A percentile compares a stretch with the other conserved stretches of the same genome.
Conservation (phyloP, 1,140 invertebrate species). For the Archegozetes longisetosus region DNA sequence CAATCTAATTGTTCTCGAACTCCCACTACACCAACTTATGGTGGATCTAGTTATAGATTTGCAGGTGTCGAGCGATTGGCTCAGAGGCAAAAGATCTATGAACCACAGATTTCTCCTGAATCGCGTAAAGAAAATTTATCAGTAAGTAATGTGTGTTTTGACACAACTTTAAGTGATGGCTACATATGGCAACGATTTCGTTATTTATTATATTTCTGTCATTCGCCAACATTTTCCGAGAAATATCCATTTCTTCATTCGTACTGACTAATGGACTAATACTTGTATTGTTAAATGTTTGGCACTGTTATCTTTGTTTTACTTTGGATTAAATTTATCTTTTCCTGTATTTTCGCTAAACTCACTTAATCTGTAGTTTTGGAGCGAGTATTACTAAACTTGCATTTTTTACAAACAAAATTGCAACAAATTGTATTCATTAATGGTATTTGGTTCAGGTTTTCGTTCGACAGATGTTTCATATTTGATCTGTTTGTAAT, state of each 20-base stretch:
- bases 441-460: no score
- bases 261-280: no score
- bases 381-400: no score
- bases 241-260: neutral
- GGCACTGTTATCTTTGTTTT: no score
- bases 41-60: slow-evolving; percentile 29
- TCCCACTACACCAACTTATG: slow-evolving; percentile 2
- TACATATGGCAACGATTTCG: neutral
- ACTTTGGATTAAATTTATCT: no score
- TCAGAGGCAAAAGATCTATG: slow-evolving; percentile 44
- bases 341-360: no score
- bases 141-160: neutral
- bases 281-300: no score
- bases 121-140: neutral
- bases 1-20: neutral
- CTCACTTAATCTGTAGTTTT: no score
- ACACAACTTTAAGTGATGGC: neutral
- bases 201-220: neutral
- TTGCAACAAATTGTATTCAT: no score
- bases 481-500: no score
- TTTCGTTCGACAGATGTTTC: no score
- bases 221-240: neutral
- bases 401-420: no score
- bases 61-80: slow-evolving; percentile 52
- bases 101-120: slow-evolving; percentile 1